Base-by-base conservation (phyloP, 2,888 invertebrate species). In the Cephus pygmeus region DNA sequence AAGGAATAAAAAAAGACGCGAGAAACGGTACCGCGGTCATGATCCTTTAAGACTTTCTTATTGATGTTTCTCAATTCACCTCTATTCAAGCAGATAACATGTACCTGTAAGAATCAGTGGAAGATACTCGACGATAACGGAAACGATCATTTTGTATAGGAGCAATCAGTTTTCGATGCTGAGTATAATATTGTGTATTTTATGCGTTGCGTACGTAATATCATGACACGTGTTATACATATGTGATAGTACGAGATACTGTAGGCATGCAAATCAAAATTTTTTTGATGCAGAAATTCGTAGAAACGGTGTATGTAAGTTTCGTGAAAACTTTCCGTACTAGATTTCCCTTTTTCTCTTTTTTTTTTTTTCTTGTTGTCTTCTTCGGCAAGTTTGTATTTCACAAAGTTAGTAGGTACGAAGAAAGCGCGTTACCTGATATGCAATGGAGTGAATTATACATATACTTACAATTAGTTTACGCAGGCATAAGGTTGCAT, bases 301-400 rank as follows among this genome's bases (percentile, higher is more conserved):
- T 40, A 15, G 15, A 4, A 40, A 15, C 9, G 1, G 6, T 40
- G 23, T 40, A 9, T 40, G 4, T 23, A 56, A 56, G 56, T 56
- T 0, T 56, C 79, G 76, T 77, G 79, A 78, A 82, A 82, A 73
- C 34, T 71, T 75, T 73, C 36, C 83, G 81, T 83, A 85, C 68
- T 83, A 85, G 81, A 83, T 69, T 81, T 83, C 83, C 75, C 76
- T 83, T 83, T 81, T 79, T 79, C 76, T 80, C 77, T 77, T 73
- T 77, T 77, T 33, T 76, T 76, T 75, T 69, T 69, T 76, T 75
- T 69, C 15, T 34, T 40, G 35, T 30, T 34, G 1, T 23, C 31
- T 75, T 33, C 30, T 6, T 31, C 23, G 12, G 15, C n/a, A n/a
- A 9, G 69, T 31, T 6, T 9, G 2, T 23, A 23, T 23, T 56